phyloP scores from a whole-genome alignment of 2,797 vertebrate species.

The Clarias fuscus region DNA sequence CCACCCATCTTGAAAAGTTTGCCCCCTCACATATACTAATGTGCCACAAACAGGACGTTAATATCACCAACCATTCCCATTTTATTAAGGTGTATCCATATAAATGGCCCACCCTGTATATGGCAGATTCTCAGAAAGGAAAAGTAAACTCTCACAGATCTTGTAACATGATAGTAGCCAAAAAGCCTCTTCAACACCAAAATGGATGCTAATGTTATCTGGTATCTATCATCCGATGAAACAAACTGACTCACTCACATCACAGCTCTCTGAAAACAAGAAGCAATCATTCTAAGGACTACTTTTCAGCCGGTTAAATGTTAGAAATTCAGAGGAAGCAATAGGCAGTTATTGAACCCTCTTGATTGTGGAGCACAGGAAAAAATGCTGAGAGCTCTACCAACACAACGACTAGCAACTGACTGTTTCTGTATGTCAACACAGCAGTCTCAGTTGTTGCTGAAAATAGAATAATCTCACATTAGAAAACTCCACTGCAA shows the following conservation, averaged over 20 bases:
- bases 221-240: not conserved
- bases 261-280: not conserved
- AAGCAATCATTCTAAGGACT: not conserved
- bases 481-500: not conserved
- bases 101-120: no score
- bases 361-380: slow-evolving; percentile 11
- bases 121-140: not conserved
- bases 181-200: not conserved
- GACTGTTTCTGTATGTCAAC: not conserved
- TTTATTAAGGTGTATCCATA: no score
- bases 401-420: not conserved
- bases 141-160: not conserved
- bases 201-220: not conserved
- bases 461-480: not conserved
- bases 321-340: slow-evolving; percentile 2
- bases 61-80: no score
- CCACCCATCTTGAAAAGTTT: no score
- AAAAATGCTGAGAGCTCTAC: not conserved
- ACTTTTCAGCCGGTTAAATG: not conserved
- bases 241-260: not conserved
- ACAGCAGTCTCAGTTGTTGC: not conserved
- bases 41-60: no score
- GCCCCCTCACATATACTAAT: no score
- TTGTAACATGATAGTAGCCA: not conserved
- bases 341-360: slow-evolving; percentile 15